Base-by-base conservation (phyloP, 2,797 vertebrate species). In the Podargus strigoides region DNA sequence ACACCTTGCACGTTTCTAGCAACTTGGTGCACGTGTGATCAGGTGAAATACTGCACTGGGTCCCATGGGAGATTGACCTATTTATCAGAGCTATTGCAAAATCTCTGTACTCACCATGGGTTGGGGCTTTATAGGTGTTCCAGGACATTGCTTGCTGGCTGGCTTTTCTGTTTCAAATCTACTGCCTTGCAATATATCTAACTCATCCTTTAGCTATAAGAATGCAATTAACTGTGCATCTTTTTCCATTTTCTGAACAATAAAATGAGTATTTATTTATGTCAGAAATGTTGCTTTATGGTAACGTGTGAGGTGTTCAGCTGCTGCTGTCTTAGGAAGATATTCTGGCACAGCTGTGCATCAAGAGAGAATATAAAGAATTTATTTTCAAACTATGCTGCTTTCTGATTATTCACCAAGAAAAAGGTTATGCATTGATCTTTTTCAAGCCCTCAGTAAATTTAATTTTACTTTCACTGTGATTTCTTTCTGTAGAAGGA, bases 21-120 rank as follows among this genome's bases (percentile, higher is more conserved):
- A 7, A 1, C 62, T 32, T 2, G 2, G 39, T 22, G 66, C 42
- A 4, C 8, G 3, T 6, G 34, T 26, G 26, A 4, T 34, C 12
- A 10, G 69, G 36, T 42, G 77, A 62, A 34, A 27, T 24, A 7
- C 12, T 15, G 26, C 10, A 7, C 42, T 36, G 11, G 42, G 7
- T 24, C 6, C 19, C 15, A 2, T 0, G 37, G 56, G 55, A 50
- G 49, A 12, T 8, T 30, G 34, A 27, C 24, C 44, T 15, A 1
- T 13, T 9, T n/a, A 6, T 28, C 11, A 32, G 41, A 64, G 30
- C 22, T 34, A 3, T 10, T 46, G 23, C 46, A 37, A 15, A 36
- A 26, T 42, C 27, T 10, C 27, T 17, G 21, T 30, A 3, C 59
- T 22, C 14, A 26, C 15, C 15, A 4, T 34, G 26, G 3, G 10